Evolutionary conservation across 2,888 invertebrate genomes (phyloP), one percentile per base, ranked within the genome.

Genomic region (Tridacna crocea): DNA sequence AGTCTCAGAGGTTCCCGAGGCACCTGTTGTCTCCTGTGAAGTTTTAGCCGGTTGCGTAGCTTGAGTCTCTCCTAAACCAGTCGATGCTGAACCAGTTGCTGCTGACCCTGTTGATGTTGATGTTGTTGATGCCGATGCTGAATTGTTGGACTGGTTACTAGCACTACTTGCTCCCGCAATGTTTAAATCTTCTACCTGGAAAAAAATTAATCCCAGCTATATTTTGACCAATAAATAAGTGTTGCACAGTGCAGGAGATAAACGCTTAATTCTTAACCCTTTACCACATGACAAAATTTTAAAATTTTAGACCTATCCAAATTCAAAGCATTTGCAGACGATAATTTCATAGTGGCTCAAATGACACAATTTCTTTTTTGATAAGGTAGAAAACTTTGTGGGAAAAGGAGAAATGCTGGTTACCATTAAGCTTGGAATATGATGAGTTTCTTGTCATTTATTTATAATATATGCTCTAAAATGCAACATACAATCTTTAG

Each of bases 1-100:
- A 26, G 22, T 51, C 3, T n/a, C 66, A 17, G 66, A 3, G 6
- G 66, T 36, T 22, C 66, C 66, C 0, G 70, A 70, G 22, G 48
- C 70, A 15, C 51, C 51, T 15, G 70, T 22, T 70, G 70, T 70
- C 22, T 68, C 46, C 27, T 68, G 27, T 36, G 36, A 36, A 36
- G 36, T 36, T 36, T 36, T 36, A 19, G 46, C 47, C 46, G 68
- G 46, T 17, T 70, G 48, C 46, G 70, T 8, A 3, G 70, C 22
- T 24, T 27, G 47, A 15, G 70, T 24, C 8, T 70, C 79, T 1
- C 77, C 79, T 58, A 73, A 26, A 8, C 36, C 36, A 4, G 36
- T 36, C 3, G 36, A 36, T 47, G 63, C 78, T 13, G 26, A 68
- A 36, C 75, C 78, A n/a, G 79, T 60, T 12, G 63, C 26, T 27